A percentile compares a stretch with the other conserved stretches of the same genome.
Evolutionary conservation across 23 tunicate species (phyloP).

Genomic region (Styela plicata): DNA sequence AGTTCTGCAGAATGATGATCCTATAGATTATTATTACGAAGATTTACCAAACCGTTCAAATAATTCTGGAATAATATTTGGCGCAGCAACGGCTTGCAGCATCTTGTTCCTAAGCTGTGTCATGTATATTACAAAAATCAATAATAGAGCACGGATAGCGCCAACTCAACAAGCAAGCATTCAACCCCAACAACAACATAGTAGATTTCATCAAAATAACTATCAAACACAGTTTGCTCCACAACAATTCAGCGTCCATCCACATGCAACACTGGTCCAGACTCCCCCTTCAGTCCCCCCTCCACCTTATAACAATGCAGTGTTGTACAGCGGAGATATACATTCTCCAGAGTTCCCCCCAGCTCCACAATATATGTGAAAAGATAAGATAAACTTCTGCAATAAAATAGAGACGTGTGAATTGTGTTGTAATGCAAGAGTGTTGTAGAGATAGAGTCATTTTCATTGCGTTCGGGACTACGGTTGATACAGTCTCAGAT

Average conservation of each 20-base stretch:
- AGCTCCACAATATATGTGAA: background rate
- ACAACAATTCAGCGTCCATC: background rate
- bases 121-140: background rate
- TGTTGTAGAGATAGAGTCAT: too few relatives aligned
- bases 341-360: background rate
- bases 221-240: background rate
- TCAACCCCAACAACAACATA: background rate
- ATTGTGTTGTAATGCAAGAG: too few relatives aligned
- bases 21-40: background rate
- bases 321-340: background rate
- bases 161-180: background rate
- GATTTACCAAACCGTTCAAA: background rate
- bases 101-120: background rate
- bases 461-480: too few relatives aligned
- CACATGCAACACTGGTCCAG: background rate
- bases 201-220: background rate
- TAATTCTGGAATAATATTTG: background rate
- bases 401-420: too few relatives aligned
- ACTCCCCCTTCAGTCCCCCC: background rate
- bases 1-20: background rate
- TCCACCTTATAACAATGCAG: conserved; percentile 1
- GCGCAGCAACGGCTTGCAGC: background rate
- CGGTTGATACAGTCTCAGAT: too few relatives aligned
- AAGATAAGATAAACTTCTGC: too few relatives aligned
- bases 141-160: background rate